These are phyloP conservation scores for Brevimyrus niger DNA, from an alignment of 2,113 vertebrate species.

Conservation along the genomic window DNA sequence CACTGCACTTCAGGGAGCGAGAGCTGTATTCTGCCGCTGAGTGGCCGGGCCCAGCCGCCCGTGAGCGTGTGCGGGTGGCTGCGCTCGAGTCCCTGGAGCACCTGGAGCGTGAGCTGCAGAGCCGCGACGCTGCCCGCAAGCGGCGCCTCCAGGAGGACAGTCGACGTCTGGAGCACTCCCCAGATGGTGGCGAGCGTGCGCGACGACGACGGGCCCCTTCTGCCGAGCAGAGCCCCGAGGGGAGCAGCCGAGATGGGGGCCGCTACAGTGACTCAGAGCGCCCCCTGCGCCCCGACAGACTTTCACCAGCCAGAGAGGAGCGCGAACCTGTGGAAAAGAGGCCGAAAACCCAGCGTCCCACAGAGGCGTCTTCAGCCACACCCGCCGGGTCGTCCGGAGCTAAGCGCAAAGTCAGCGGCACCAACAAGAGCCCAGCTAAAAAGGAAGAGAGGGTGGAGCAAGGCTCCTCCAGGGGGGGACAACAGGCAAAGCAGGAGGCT, in stretches of 20 bases:
- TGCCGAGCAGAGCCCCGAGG: conserved; percentile 84
- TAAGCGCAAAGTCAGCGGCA: conserved; percentile 73
- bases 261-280: conserved; percentile 84
- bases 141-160: conserved; percentile 77
- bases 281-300: conserved; percentile 70
- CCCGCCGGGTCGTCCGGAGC: conserved; percentile 48
- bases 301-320: conserved; percentile 80
- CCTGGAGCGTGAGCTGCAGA: conserved; percentile 77
- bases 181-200: conserved; percentile 82
- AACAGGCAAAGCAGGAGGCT: conserved; percentile 54
- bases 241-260: conserved; percentile 75
- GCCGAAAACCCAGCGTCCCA: conserved; percentile 43
- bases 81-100: conserved; percentile 86
- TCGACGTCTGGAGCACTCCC: conserved; percentile 83
- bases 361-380: conserved; percentile 40
- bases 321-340: conserved; percentile 70
- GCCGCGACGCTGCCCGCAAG: conserved; percentile 79
- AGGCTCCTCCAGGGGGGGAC: conserved; percentile 56
- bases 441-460: conserved; percentile 65
- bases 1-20: conserved; percentile 86
- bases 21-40: conserved; percentile 83
- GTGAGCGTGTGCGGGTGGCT: conserved; percentile 71
- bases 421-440: conserved; percentile 71
- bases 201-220: conserved; percentile 76
- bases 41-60: conserved; percentile 81